phyloP scores from a whole-genome alignment of 2,113 vertebrate genomes.

The Pterocles gutturalis region DNA sequence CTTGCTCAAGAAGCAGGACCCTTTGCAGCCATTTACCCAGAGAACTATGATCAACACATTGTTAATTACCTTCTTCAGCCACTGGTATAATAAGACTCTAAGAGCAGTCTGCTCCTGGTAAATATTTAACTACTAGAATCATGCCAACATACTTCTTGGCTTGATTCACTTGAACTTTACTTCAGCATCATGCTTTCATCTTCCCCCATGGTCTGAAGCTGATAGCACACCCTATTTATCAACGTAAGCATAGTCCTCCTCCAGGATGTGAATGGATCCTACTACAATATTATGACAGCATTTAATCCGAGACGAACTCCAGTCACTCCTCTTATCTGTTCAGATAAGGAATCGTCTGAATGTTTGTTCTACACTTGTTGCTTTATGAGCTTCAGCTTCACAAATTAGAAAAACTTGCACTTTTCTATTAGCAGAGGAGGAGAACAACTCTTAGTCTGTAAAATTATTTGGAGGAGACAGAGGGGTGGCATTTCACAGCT shows the following conservation, averaged over 20 bases:
- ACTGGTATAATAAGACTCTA: not conserved
- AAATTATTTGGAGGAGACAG: not conserved
- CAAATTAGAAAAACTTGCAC: not conserved
- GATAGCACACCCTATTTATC: not conserved
- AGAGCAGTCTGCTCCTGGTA: not conserved
- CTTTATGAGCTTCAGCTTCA: not conserved
- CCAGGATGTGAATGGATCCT: not conserved
- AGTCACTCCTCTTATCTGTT: not conserved
- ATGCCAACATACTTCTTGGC: not conserved
- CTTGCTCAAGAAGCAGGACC: not conserved
- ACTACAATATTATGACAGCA: not conserved
- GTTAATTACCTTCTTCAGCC: not conserved
- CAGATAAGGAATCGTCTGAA: not conserved
- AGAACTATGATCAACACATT: not conserved
- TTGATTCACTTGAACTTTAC: not conserved
- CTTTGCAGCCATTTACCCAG: not conserved
- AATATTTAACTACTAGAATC: conserved; percentile 21
- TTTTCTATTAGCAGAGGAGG: not conserved
- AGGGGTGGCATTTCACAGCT: not conserved
- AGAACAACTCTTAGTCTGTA: not conserved
- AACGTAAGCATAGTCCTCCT: not conserved
- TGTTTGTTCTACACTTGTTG: not conserved
- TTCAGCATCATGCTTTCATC: not conserved
- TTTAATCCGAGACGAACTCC: not conserved
- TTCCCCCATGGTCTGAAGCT: not conserved